Percentiles rank a stretch among this genome's conserved stretches.
Evolutionary conservation across 2,113 vertebrate genomes (phyloP).

Genomic region (Corvus moneduloides): DNA sequence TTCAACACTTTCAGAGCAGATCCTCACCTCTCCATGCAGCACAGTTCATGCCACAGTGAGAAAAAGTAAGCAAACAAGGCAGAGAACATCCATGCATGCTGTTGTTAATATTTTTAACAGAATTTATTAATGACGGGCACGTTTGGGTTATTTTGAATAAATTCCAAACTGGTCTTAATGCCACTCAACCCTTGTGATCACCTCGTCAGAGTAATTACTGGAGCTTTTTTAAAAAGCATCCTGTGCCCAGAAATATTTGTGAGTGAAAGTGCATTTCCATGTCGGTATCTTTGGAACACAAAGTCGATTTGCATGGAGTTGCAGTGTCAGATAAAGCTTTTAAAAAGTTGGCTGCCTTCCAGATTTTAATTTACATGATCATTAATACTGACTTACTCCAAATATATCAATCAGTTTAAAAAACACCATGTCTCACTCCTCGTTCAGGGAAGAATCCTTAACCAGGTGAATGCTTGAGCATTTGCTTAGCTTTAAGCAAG

Average conservation of each 20-base stretch:
- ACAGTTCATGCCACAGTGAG: neutral
- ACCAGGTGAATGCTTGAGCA: slow-evolving; percentile 29
- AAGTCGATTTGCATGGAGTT: slow-evolving; percentile 32
- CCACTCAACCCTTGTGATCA: neutral
- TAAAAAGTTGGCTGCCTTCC: slow-evolving; percentile 51
- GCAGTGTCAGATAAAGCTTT: slow-evolving; percentile 48
- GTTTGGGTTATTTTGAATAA: slow-evolving; percentile 9
- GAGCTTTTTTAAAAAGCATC: neutral
- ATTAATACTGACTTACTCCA: slow-evolving; percentile 61
- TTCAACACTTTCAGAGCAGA: neutral
- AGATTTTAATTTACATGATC: slow-evolving; percentile 63
- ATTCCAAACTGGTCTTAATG: neutral
- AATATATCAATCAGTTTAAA: slow-evolving; percentile 58
- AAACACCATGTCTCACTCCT: slow-evolving; percentile 11
- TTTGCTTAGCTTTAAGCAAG: neutral
- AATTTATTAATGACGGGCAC: neutral
- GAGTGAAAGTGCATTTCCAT: neutral
- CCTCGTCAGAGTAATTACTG: neutral
- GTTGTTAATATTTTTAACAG: neutral
- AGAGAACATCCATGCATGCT: neutral
- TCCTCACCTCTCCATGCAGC: neutral
- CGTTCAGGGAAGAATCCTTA: neutral
- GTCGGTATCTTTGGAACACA: neutral
- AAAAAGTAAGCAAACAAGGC: neutral
- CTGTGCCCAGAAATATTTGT: neutral